phyloP scores from a whole-genome alignment of 2,797 vertebrate genomes.

The Acrocephalus scirpaceus region DNA sequence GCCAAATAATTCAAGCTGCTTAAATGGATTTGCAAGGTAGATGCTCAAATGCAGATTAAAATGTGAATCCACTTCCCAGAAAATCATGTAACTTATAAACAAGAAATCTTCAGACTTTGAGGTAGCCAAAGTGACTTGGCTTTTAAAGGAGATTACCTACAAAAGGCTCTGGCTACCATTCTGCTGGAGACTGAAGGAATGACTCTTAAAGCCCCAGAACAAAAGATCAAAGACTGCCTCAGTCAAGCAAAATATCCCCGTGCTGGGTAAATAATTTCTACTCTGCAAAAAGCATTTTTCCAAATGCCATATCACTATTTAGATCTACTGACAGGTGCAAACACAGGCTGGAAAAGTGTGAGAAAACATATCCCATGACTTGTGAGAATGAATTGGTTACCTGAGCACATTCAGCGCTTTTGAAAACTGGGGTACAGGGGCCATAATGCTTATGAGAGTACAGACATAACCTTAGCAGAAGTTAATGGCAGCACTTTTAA shows the following conservation, averaged over 20 bases:
- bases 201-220: not conserved
- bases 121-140: not conserved
- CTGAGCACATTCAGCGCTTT: not conserved
- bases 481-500: not conserved
- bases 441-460: rapidly evolving
- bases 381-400: not conserved
- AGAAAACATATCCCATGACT: not conserved
- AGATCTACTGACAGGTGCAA: not conserved
- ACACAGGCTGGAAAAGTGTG: not conserved
- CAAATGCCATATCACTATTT: not conserved
- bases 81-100: not conserved
- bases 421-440: not conserved
- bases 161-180: not conserved
- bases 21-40: slow-evolving; percentile 25
- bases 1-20: slow-evolving; percentile 27
- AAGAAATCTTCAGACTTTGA: slow-evolving; percentile 2
- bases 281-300: slow-evolving; percentile 11
- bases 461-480: not conserved
- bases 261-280: slow-evolving; percentile 13
- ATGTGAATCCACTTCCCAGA: not conserved
- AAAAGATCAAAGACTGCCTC: slow-evolving; percentile 37
- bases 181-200: not conserved
- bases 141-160: slow-evolving; percentile 28
- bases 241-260: slow-evolving; percentile 4
- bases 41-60: slow-evolving; percentile 29